Percentiles rank a stretch among this genome's conserved stretches.
Conservation (phyloP, 2,888 invertebrate species). For the Diachrysia chrysitis region DNA sequence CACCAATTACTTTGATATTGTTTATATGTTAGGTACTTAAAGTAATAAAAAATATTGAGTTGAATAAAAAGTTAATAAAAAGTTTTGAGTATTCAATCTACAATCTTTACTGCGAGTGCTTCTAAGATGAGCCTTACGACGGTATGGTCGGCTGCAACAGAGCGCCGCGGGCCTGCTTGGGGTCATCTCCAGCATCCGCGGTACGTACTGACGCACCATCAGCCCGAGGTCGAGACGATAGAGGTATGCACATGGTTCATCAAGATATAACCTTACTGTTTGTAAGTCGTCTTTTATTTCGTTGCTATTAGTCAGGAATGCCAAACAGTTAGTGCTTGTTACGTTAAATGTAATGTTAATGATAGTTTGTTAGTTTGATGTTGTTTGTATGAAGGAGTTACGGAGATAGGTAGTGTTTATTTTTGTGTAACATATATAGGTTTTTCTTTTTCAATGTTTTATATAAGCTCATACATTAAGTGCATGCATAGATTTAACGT, state of each 20-base stretch:
- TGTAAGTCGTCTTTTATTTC: constrained; percentile 38
- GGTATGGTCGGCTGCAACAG: constrained; percentile 56
- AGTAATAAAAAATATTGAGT: too few relatives aligned
- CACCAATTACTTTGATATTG: too few relatives aligned
- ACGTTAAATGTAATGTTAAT: constrained; percentile 23
- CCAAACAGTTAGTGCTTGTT: constrained; percentile 36
- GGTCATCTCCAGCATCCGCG: constrained; percentile 64
- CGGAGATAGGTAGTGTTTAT: too few relatives aligned
- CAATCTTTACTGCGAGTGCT: constrained; percentile 39
- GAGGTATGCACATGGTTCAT: constrained; percentile 53
- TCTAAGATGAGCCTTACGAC: constrained; percentile 41
- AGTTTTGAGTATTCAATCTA: constrained; percentile 11
- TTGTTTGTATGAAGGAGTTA: constrained; percentile 11
- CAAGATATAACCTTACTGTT: constrained; percentile 45
- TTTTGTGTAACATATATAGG: too few relatives aligned
- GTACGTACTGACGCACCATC: constrained; percentile 54
- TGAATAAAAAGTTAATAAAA: too few relatives aligned
- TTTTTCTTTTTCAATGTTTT: too few relatives aligned
- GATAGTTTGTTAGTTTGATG: constrained; percentile 8
- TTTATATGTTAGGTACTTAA: too few relatives aligned
- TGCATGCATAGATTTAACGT: too few relatives aligned
- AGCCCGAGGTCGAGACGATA: constrained; percentile 62
- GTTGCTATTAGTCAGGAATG: constrained; percentile 42
- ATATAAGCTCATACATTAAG: too few relatives aligned
- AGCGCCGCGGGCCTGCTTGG: constrained; percentile 54